Conservation (phyloP, 1,140 invertebrate species). For the Hyposmocoma kahamanoa region DNA sequence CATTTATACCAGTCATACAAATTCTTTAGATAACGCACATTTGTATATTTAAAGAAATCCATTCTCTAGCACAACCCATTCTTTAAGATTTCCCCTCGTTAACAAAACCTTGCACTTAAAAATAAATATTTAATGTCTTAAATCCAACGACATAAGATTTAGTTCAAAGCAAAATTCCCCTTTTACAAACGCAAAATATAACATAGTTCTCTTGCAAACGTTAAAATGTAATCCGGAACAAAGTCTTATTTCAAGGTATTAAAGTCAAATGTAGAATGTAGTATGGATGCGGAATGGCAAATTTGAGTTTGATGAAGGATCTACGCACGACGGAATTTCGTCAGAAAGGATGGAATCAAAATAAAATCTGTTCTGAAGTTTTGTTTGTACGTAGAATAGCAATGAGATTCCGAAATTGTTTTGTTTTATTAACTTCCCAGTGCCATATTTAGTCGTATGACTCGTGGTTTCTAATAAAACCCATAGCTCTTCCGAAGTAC, state of each 20-base stretch:
- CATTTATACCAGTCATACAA: background rate
- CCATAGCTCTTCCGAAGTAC: too few relatives aligned
- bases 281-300: background rate
- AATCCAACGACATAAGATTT: background rate
- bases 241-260: background rate
- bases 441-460: too few relatives aligned
- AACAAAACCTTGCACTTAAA: background rate
- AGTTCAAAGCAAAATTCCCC: background rate
- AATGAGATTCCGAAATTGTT: too few relatives aligned
- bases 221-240: background rate
- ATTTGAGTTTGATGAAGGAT: background rate
- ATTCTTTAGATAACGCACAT: constrained; percentile 1
- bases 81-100: background rate
- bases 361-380: too few relatives aligned
- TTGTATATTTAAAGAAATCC: background rate
- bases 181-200: background rate
- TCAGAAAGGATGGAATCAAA: too few relatives aligned
- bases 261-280: background rate
- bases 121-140: too few relatives aligned
- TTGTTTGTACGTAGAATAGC: too few relatives aligned
- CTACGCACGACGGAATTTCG: too few relatives aligned
- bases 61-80: background rate
- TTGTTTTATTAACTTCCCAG: too few relatives aligned
- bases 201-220: background rate
- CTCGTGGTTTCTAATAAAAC: too few relatives aligned